Conservation (phyloP, 2,888 invertebrate genomes). For the Abscondita cerata region DNA sequence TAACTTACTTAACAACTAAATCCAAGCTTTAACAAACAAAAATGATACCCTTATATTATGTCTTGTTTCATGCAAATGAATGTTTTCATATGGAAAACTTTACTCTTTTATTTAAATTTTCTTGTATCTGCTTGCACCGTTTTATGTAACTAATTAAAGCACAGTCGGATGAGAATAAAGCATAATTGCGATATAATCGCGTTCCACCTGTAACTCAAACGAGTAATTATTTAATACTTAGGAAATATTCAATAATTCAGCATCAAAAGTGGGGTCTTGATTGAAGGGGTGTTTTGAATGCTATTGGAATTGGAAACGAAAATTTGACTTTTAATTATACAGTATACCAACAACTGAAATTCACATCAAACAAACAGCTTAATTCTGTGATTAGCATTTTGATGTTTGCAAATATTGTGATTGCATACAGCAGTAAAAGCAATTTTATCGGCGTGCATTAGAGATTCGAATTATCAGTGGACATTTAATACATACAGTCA, state of each 20-base stretch:
- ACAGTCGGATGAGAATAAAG: too few species aligned
- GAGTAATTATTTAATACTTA: too few species aligned
- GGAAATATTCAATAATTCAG: too few species aligned
- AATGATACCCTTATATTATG: conserved; percentile 11
- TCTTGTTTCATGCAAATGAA: conserved; percentile 24
- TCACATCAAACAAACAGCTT: conserved; percentile 10
- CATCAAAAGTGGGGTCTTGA: too few species aligned
- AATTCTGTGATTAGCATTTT: conserved; percentile 14
- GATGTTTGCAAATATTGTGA: conserved; percentile 10
- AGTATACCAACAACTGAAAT: too few species aligned
- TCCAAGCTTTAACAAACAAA: conserved; percentile 17
- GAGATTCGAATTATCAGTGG: conserved; percentile 10
- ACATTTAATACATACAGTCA: conserved; percentile 21
- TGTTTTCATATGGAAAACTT: conserved; percentile 20
- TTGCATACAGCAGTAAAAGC: conserved; percentile 6
- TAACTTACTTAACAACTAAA: conserved; percentile 22
- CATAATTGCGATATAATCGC: too few species aligned
- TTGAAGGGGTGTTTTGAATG: too few species aligned
- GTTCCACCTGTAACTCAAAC: too few species aligned
- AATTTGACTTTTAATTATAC: too few species aligned
- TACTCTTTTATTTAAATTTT: conserved; percentile 16
- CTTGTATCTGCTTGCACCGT: background rate
- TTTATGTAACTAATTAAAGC: too few species aligned
- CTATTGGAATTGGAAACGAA: too few species aligned
- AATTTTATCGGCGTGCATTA: conserved; percentile 18